These are phyloP conservation scores for Lithodes maja DNA, from an alignment of 2,888 invertebrate genomes.

Conservation along the genomic window DNA sequence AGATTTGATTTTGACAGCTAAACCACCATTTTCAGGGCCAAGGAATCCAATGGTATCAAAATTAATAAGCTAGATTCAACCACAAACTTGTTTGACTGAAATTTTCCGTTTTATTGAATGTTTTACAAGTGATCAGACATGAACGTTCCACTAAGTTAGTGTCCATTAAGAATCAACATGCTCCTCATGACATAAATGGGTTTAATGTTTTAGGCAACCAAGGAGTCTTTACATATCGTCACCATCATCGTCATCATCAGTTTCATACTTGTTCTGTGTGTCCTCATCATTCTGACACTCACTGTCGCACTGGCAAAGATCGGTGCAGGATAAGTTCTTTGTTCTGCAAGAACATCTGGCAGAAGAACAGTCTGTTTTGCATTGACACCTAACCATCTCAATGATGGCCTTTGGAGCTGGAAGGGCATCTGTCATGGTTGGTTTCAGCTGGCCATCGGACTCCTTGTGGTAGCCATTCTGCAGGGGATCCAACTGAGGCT, in stretches of 20 bases:
- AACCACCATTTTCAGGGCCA: conserved; percentile 29
- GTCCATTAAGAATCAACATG: conserved; percentile 26
- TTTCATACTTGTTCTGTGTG: conserved; percentile 48
- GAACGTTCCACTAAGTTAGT: conserved; percentile 25
- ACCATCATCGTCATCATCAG: conserved; percentile 46
- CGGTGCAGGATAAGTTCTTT: conserved; percentile 41
- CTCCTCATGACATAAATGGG: conserved; percentile 37
- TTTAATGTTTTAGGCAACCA: conserved; percentile 45
- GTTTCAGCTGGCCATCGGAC: conserved; percentile 37
- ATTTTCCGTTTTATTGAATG: conserved; percentile 40
- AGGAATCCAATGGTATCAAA: conserved; percentile 44
- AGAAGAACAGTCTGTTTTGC: conserved; percentile 53
- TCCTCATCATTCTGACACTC: conserved; percentile 55
- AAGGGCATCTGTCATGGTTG: conserved; percentile 30
- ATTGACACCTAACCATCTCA: conserved; percentile 44
- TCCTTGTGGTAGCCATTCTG: conserved; percentile 44
- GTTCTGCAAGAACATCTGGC: conserved; percentile 43
- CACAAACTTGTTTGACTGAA: conserved; percentile 29
- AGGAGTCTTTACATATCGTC: conserved; percentile 45
- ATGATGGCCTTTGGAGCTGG: conserved; percentile 44
- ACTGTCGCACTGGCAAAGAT: conserved; percentile 49
- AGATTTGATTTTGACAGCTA: conserved; percentile 25
- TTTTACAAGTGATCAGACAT: conserved; percentile 45
- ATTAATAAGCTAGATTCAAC: conserved; percentile 33
- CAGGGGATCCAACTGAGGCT: conserved; percentile 34